phyloP scores from a whole-genome alignment of 2,888 invertebrate species.

The Microctonus brassicae region DNA sequence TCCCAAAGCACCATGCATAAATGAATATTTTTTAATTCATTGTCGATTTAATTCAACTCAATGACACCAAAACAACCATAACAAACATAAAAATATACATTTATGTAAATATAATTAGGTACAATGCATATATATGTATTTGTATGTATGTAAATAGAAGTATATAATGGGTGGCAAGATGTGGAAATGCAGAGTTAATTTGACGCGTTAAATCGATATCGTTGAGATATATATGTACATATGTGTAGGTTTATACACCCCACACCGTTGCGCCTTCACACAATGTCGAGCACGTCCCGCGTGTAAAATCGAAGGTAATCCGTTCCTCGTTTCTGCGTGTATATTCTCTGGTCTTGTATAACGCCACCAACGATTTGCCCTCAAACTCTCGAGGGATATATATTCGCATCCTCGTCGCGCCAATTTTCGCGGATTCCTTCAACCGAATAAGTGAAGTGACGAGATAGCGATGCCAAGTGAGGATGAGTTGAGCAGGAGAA shows the following conservation, averaged over 20 bases:
- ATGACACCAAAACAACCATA: background rate
- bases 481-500: background rate
- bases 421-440: conserved; percentile 16
- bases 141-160: conserved; percentile 11
- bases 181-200: conserved; percentile 34
- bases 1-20: background rate
- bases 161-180: conserved; percentile 6
- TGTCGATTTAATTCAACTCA: background rate
- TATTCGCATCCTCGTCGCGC: conserved; percentile 13
- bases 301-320: conserved; percentile 33
- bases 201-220: conserved; percentile 32
- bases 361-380: conserved; percentile 7
- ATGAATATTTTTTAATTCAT: conserved; percentile 6
- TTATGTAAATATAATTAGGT: background rate
- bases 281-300: conserved; percentile 18
- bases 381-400: conserved; percentile 1
- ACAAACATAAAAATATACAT: background rate
- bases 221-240: conserved; percentile 1
- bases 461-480: background rate
- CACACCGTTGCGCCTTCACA: background rate
- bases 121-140: conserved; percentile 2
- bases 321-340: background rate
- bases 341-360: conserved; percentile 5
- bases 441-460: background rate
- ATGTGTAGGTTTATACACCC: background rate